These are phyloP conservation scores for Andrena hattorfiana DNA, from an alignment of 2,888 invertebrate genomes.

Conservation along the genomic window DNA sequence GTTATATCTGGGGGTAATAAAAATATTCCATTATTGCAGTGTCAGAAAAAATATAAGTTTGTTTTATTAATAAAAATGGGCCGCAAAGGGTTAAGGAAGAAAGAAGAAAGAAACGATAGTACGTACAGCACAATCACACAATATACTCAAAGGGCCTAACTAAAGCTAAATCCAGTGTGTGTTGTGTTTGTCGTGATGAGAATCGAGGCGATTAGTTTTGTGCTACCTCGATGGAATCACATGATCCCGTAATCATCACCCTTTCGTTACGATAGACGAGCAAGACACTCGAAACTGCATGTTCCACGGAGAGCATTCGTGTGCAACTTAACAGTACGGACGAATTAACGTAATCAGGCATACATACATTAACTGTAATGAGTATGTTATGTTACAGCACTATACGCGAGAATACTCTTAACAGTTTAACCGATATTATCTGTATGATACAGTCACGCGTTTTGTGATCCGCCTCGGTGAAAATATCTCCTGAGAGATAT, in stretches of 20 bases:
- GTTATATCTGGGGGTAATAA: constrained; percentile 3
- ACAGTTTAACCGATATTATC: constrained; percentile 74
- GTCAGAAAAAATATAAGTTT: constrained; percentile 5
- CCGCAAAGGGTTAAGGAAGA: constrained; percentile 27
- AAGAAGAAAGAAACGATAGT: constrained; percentile 31
- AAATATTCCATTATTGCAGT: constrained; percentile 4
- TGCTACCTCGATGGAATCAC: constrained; percentile 16
- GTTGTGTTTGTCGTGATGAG: constrained; percentile 36
- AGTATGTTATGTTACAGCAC: constrained; percentile 79
- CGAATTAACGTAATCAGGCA: constrained; percentile 66
- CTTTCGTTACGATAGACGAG: constrained; percentile 35
- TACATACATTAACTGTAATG: constrained; percentile 68
- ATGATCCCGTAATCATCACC: constrained; percentile 26
- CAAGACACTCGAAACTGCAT: constrained; percentile 46
- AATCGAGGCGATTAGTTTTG: constrained; percentile 22
- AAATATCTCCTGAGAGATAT: constrained; percentile 57
- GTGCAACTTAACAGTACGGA: constrained; percentile 70
- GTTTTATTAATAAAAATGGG: constrained; percentile 10
- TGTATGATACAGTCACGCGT: constrained; percentile 76
- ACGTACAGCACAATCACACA: constrained; percentile 41
- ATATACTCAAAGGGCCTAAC: constrained; percentile 38
- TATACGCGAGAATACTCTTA: constrained; percentile 71
- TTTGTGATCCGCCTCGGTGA: constrained; percentile 58
- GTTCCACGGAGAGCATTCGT: constrained; percentile 53
- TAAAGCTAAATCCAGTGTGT: constrained; percentile 56